These are phyloP conservation scores for Plestiodon gilberti DNA, from an alignment of 2,113 vertebrate species.

Conservation along the genomic window DNA sequence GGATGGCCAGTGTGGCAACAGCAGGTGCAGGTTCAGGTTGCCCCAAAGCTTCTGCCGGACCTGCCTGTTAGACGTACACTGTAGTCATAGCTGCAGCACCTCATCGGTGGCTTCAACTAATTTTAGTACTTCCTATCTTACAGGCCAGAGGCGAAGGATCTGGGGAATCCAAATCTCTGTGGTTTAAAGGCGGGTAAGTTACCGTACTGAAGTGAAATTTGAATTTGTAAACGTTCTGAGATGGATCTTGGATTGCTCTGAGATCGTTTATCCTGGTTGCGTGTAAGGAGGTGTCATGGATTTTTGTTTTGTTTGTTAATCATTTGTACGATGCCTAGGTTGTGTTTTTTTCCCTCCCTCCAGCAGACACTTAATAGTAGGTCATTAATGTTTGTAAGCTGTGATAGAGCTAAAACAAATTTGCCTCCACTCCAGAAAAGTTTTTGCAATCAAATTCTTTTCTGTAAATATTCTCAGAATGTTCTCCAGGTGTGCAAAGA, in stretches of 20 bases:
- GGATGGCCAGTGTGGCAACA: too few relatives aligned
- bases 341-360: not conserved
- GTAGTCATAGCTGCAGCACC: not conserved
- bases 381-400: not conserved
- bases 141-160: conserved; percentile 91
- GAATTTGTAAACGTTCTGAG: not conserved
- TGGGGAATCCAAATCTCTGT: conserved; percentile 87
- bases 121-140: conserved; percentile 35
- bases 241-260: not conserved
- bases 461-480: too few relatives aligned
- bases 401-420: not conserved
- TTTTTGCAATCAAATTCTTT: too few relatives aligned
- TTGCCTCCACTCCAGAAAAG: not conserved
- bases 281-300: too few relatives aligned
- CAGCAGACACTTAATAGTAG: not conserved
- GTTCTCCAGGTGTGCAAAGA: not conserved
- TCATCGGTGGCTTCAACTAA: conserved; percentile 1
- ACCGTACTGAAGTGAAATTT: too few relatives aligned
- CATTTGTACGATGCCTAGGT: not conserved
- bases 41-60: too few relatives aligned
- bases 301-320: too few relatives aligned
- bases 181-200: conserved; percentile 98
- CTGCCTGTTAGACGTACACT: too few relatives aligned
- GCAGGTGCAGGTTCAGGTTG: too few relatives aligned
- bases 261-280: too few relatives aligned